phyloP scores from a whole-genome alignment of 2,797 vertebrate species.

The Cossypha polioptera region DNA sequence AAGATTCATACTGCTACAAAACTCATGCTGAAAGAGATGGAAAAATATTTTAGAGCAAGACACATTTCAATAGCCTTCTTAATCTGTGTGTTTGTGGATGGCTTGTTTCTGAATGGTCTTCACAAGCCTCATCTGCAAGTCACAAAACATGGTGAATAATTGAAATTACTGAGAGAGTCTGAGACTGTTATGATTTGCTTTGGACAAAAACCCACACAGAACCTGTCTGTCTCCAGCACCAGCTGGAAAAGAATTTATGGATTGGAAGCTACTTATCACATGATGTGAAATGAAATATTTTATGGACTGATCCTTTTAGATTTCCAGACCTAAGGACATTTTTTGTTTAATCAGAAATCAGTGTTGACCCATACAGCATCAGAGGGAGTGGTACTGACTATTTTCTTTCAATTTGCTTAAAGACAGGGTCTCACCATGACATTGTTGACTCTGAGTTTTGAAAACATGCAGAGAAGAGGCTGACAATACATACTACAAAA shows the following conservation, averaged over 20 bases:
- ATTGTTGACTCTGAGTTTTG: background rate
- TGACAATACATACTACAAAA: background rate
- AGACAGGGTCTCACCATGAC: background rate
- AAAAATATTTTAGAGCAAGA: background rate
- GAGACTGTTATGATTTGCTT: background rate
- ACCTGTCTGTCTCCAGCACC: background rate
- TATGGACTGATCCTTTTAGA: background rate
- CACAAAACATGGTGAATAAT: background rate
- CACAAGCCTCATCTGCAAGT: background rate
- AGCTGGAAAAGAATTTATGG: background rate
- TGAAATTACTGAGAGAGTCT: background rate
- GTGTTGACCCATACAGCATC: background rate
- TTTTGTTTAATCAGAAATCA: background rate
- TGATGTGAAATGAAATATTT: background rate
- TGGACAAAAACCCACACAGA: background rate
- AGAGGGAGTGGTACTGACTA: background rate
- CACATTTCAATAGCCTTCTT: background rate
- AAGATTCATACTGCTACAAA: background rate
- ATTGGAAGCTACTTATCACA: background rate
- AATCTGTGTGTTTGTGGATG: background rate
- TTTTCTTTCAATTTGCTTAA: background rate
- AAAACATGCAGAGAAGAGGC: background rate
- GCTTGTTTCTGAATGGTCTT: background rate
- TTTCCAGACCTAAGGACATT: background rate
- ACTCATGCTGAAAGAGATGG: background rate